Percentiles rank a stretch among this genome's conserved stretches.
These are phyloP conservation scores for Pseudomyrmex dendroicus DNA, from an alignment of 1,140 invertebrate species.

Conservation along the genomic window DNA sequence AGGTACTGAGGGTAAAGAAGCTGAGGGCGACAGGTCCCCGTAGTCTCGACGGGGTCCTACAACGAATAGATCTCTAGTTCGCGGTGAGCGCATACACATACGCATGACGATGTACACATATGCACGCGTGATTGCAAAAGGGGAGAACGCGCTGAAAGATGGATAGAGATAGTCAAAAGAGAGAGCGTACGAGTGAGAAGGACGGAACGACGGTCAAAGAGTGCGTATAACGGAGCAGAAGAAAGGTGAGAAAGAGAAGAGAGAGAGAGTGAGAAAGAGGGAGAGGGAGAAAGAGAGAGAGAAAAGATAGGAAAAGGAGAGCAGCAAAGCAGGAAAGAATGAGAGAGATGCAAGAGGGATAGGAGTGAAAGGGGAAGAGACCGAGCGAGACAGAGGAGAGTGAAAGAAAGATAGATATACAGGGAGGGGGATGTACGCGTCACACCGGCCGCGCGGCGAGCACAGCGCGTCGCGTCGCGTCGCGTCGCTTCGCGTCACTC, in stretches of 20 bases:
- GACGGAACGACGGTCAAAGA: conserved; percentile 40
- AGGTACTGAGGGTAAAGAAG: conserved; percentile 63
- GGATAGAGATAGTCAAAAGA: conserved; percentile 26
- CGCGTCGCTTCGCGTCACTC: conserved; percentile 77
- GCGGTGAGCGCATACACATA: background rate
- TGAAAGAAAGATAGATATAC: conserved; percentile 43
- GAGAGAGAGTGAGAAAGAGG: background rate
- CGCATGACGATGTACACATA: background rate
- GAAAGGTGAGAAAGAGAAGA: background rate
- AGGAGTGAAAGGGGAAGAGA: conserved; percentile 15
- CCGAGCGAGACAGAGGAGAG: conserved; percentile 48
- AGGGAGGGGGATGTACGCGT: conserved; percentile 77
- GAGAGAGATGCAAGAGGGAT: conserved; percentile 38
- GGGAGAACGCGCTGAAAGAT: conserved; percentile 23
- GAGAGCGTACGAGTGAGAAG: conserved; percentile 39
- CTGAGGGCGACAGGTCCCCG: conserved; percentile 70
- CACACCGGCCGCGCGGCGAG: conserved; percentile 80
- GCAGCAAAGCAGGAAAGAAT: conserved; percentile 32
- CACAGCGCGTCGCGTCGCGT: conserved; percentile 78
- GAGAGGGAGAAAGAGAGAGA: conserved; percentile 48
- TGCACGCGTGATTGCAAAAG: background rate
- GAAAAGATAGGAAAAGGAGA: conserved; percentile 22
- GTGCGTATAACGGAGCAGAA: conserved; percentile 42
- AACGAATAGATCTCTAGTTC: conserved; percentile 41
- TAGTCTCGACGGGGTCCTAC: conserved; percentile 65